Evolutionary conservation across 1,140 invertebrate species (phyloP), one percentile per base, ranked within the genome.

Genomic region (Helicoverpa armigera): DNA sequence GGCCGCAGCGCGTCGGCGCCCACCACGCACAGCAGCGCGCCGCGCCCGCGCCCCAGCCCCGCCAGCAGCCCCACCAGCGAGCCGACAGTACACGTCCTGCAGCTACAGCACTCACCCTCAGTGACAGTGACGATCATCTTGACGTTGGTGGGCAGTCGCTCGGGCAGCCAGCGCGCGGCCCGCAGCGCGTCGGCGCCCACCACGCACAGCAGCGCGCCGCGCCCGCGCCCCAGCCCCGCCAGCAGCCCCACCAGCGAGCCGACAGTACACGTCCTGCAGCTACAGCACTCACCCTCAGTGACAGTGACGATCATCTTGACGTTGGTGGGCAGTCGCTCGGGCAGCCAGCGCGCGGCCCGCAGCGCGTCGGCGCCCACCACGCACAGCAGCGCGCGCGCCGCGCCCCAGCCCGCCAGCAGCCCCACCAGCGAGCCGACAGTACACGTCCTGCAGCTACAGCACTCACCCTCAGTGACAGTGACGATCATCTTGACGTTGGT

Each of bases 111-210:
- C 35, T 35, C 35, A 86, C 95, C 95, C 89, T 97, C 96, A 61
- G 96, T 96, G 70, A 97, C 96, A 1, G 97, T 97, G 63, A 98
- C 87, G 35, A 98, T 96, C 79, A 98, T 92, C 91, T 97, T 97
- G 35, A 97, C 96, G 87, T 97, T 96, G 65, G 96, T 94, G 3
- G 97, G 97, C 67, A 98, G 92, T 58, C 96, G 95, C 16, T 95
- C 91, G 3, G 97, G 97, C 75, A 98, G 89, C 97, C 97, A 98
- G 35, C 96, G 95, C 23, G 96, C 95, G 4, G 90, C 91, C 16
- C 90, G 91, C 85, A 94, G 90, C 14, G 94, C 93, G 77, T 98
- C 97, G 9, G 98, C 91, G 0, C 97, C 97, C 88, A 98, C 97
- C 77, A 98, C 95, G 23, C 97, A 95, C 56, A 98, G 94, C 53